Conservation (phyloP, 2,113 vertebrate genomes). For the Pungitius pungitius region DNA sequence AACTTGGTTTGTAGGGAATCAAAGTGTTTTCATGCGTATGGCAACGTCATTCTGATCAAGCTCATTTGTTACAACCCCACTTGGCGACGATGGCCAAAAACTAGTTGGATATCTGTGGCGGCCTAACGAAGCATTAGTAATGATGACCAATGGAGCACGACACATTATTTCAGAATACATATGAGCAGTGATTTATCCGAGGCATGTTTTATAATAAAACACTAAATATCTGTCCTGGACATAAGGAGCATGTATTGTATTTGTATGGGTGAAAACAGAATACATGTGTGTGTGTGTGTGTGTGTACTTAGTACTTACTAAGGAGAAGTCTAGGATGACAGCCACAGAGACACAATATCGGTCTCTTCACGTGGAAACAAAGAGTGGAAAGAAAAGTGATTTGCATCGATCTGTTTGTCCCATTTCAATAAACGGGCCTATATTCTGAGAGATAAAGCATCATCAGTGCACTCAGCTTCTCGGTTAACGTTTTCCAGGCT, state of each 20-base stretch:
- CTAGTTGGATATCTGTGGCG: not conserved
- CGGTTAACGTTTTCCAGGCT: conserved; percentile 12
- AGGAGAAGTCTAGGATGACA: conserved; percentile 3
- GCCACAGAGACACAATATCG: conserved; percentile 9
- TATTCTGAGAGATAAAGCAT: conserved; percentile 26
- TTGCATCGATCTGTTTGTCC: conserved; percentile 63
- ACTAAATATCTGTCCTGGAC: not conserved
- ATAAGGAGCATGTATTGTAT: not conserved
- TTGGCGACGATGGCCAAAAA: not conserved
- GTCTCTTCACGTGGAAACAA: conserved; percentile 33
- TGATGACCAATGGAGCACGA: not conserved
- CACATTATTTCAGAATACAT: not conserved
- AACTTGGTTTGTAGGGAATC: not conserved
- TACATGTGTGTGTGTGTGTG: not conserved
- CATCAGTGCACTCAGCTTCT: conserved; percentile 15
- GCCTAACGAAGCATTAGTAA: not conserved
- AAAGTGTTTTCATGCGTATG: not conserved
- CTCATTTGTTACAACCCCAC: not conserved
- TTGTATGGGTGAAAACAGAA: not conserved
- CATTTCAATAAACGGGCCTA: conserved; percentile 47
- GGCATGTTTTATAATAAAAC: not conserved
- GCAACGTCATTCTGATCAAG: not conserved
- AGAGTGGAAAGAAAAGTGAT: conserved; percentile 26
- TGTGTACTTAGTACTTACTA: not conserved
- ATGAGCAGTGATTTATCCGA: not conserved